Percentiles rank a stretch among this genome's conserved stretches.
Conservation (phyloP, 2,797 vertebrate genomes). For the Orestias chungarensis region DNA sequence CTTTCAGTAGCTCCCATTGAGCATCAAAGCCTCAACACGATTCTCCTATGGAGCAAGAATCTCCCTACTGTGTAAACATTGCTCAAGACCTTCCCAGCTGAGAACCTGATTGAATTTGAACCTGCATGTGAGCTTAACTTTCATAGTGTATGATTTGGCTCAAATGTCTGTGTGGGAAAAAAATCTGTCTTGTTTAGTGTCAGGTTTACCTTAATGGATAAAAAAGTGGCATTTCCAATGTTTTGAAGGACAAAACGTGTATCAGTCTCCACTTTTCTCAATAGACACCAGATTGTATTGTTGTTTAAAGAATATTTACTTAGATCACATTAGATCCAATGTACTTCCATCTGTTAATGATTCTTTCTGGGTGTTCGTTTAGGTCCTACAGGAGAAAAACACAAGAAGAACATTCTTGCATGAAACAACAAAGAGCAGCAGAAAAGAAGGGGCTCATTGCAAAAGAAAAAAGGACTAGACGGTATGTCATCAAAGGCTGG, state of each 20-base stretch:
- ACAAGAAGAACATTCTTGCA: slow-evolving; percentile 1
- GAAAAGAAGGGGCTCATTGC: slow-evolving; percentile 42
- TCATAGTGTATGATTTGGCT: slow-evolving; percentile 17
- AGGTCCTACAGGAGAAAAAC: slow-evolving; percentile 11
- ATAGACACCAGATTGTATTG: background rate
- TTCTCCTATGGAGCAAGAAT: slow-evolving; percentile 68
- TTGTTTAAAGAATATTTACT: background rate
- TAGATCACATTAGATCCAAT: background rate
- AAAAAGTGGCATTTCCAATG: slow-evolving; percentile 6
- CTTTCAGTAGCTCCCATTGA: slow-evolving; percentile 66
- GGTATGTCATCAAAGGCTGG: slow-evolving; percentile 50
- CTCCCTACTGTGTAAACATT: slow-evolving; percentile 66
- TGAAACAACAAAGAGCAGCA: slow-evolving; percentile 16
- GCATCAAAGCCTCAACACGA: slow-evolving; percentile 67
- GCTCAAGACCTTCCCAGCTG: slow-evolving; percentile 58
- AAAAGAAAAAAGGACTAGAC: slow-evolving; percentile 51
- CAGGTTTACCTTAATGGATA: slow-evolving; percentile 18
- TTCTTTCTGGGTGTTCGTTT: slow-evolving; percentile 6
- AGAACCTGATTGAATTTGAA: slow-evolving; percentile 67
- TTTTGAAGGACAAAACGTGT: slow-evolving; percentile 1
- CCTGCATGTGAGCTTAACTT: slow-evolving; percentile 63
- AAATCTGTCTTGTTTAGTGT: slow-evolving; percentile 26
- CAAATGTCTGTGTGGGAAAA: slow-evolving; percentile 12
- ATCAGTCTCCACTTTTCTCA: background rate
- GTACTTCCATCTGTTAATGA: background rate